phyloP scores from a whole-genome alignment of 2,888 invertebrate genomes.

The Orthosia cruda region DNA sequence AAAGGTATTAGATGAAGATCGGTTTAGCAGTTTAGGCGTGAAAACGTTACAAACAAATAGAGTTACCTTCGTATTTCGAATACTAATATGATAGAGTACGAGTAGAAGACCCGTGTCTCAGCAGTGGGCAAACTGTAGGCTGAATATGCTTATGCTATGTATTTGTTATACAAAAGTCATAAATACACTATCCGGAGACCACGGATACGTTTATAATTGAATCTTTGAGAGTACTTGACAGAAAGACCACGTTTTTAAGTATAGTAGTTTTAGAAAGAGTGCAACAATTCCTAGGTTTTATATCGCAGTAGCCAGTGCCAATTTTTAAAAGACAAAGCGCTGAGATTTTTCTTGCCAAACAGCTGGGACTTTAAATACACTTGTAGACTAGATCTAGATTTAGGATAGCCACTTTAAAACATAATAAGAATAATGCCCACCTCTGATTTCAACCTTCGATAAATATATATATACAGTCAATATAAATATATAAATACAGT shows the following conservation, averaged over 20 bases:
- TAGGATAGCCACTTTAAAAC: neutral
- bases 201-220: no score
- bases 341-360: constrained; percentile 32
- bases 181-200: neutral
- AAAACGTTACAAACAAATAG: neutral
- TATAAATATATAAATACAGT: no score
- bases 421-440: no score
- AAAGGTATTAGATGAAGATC: no score
- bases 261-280: neutral
- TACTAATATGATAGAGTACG: neutral
- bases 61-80: neutral
- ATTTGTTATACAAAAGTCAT: neutral
- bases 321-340: constrained; percentile 34
- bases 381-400: constrained; percentile 36
- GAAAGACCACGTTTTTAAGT: neutral
- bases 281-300: constrained; percentile 9
- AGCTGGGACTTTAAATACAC: constrained; percentile 39
- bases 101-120: no score
- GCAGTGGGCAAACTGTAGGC: no score
- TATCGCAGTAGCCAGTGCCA: constrained; percentile 23
- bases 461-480: no score
- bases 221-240: no score
- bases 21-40: neutral
- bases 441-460: no score
- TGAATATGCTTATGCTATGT: no score